These are phyloP conservation scores for Gracilinanus agilis DNA, from an alignment of 2,113 vertebrate species.

Conservation along the genomic window DNA sequence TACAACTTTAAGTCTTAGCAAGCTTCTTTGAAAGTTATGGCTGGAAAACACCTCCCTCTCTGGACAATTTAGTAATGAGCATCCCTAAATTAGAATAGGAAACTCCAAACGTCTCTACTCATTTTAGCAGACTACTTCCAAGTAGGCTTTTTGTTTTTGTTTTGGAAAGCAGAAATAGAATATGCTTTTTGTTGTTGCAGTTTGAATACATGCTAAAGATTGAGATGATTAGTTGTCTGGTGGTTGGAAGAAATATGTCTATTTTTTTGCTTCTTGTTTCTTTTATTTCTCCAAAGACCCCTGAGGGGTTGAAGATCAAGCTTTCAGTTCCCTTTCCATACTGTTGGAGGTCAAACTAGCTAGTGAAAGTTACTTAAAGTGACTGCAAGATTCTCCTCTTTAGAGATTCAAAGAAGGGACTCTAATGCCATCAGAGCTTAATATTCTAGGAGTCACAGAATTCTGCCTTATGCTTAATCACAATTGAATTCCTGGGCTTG, in stretches of 20 bases:
- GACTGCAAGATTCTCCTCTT: neutral
- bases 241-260: neutral
- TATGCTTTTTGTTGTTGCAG: slow-evolving; percentile 4
- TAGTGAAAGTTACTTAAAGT: neutral
- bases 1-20: neutral
- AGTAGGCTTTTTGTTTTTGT: slow-evolving; percentile 4
- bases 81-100: neutral
- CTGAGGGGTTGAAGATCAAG: neutral
- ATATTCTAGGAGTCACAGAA: neutral
- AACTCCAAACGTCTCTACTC: neutral
- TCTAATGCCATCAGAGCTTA: neutral
- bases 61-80: neutral
- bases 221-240: neutral
- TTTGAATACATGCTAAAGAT: neutral
- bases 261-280: neutral
- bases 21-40: neutral
- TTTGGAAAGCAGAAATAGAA: slow-evolving; percentile 24
- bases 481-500: neutral
- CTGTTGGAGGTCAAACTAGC: neutral
- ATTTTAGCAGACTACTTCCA: neutral
- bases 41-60: neutral
- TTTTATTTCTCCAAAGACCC: slow-evolving; percentile 14
- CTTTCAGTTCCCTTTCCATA: neutral
- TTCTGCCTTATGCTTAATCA: neutral
- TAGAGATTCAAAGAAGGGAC: neutral